Percentiles rank a stretch among this genome's conserved stretches.
phyloP scores from a whole-genome alignment of 2,888 invertebrate species.

The Falcaria lacertinaria region DNA sequence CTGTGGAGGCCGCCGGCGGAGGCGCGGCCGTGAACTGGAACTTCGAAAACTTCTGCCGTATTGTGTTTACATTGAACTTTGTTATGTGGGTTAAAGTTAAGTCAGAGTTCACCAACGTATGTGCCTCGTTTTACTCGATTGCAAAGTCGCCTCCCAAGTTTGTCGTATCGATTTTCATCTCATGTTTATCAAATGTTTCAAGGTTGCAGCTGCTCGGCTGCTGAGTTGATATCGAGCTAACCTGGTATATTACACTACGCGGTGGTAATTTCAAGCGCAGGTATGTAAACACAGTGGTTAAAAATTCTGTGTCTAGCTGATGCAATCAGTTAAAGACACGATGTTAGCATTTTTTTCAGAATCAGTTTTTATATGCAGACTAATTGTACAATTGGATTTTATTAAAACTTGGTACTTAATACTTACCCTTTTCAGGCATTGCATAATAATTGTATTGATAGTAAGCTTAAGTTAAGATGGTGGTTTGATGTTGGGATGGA shows the following conservation, averaged over 20 bases:
- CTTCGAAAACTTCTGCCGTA: slow-evolving; percentile 75
- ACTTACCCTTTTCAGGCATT: too few species aligned
- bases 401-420: too few species aligned
- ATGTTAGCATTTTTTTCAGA: too few species aligned
- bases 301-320: too few species aligned
- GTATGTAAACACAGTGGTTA: too few species aligned
- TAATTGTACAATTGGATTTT: too few species aligned
- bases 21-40: slow-evolving; percentile 75
- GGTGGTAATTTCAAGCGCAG: slow-evolving; percentile 8
- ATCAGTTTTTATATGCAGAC: too few species aligned
- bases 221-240: slow-evolving; percentile 15
- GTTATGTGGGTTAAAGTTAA: slow-evolving; percentile 81
- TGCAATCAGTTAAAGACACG: too few species aligned
- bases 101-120: slow-evolving; percentile 74
- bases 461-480: too few species aligned
- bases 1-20: slow-evolving; percentile 21
- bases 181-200: slow-evolving; percentile 73
- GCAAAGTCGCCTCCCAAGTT: slow-evolving; percentile 73
- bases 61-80: slow-evolving; percentile 80
- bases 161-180: slow-evolving; percentile 76
- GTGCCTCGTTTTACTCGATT: slow-evolving; percentile 69
- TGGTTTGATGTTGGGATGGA: too few species aligned
- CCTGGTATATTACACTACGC: too few species aligned
- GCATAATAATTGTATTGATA: too few species aligned
- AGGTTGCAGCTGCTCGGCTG: slow-evolving; percentile 44